Base-by-base conservation (phyloP, 2,888 invertebrate species). In the Toxonevra muliebris region DNA sequence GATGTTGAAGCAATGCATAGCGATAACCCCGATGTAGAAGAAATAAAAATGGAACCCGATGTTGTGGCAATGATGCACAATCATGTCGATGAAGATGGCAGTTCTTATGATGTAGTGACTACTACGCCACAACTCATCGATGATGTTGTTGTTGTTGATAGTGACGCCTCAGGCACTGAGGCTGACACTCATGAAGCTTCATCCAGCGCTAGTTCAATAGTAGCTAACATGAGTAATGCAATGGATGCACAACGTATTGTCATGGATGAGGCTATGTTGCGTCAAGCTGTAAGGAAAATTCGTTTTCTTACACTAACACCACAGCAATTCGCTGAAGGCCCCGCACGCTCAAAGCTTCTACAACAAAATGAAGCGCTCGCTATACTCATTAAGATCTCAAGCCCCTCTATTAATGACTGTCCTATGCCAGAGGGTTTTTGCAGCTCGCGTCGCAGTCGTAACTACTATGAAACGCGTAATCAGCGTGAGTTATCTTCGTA, bases 261-360 rank as follows among this genome's bases (percentile, higher is more conserved):
- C 1, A 75, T 83, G 57, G 84, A 84, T 50, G 79, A 80, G 0
- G 76, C 77, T 8, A 76, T 88, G 17, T 86, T 91, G 66, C 87
- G 92, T 2, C 89, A 90, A 75, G 91, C 91, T 0, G 87, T 94
- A 1, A 90, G 90, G 79, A 92, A 93, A 84, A 91, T 95, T 69
- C 88, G 94, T 30, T 94, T 94, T 84, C 87, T 94, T 12, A 93
- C 93, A 0, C 86, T 95, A 74, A 90, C 90, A 0, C 92, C 94
- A 0, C 90, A 93, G 80, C 92, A 94, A 85, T 94, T 95, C 82
- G 93, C 94, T 0, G 92, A 92, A 77, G 93, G 93, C 0, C 93
- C 94, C 0, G 93, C 92, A 0, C 88, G 90, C 61, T 93, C 93
- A 13, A 86, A 87, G n/a, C 85, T 94, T 10, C 87, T 95, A 40